phyloP scores from a whole-genome alignment of 2,888 invertebrate species.

The Metallyticus violacea region DNA sequence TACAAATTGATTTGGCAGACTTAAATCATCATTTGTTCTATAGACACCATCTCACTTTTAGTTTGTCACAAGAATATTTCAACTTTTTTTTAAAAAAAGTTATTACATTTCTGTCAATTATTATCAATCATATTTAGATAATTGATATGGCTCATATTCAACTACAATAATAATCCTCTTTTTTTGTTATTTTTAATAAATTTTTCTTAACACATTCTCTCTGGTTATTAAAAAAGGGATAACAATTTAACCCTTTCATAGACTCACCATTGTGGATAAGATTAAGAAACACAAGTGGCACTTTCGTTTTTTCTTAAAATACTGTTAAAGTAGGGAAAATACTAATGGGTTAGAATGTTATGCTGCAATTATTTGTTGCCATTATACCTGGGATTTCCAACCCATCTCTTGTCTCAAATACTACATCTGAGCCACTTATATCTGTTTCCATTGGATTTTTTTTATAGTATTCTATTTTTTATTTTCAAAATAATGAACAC shows the following conservation, averaged over 20 bases:
- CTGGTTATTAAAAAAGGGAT: conserved; percentile 26
- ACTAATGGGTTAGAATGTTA: conserved; percentile 45
- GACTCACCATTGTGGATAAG: conserved; percentile 10
- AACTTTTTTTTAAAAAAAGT: conserved; percentile 15
- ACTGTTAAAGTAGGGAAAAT: conserved; percentile 64
- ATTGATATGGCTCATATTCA: conserved; percentile 35
- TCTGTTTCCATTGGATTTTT: not conserved
- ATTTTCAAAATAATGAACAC: conserved; percentile 16
- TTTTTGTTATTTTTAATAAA: conserved; percentile 27
- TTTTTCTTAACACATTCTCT: conserved; percentile 11
- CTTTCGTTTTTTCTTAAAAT: conserved; percentile 65
- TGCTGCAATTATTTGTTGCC: not conserved
- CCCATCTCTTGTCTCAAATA: not conserved
- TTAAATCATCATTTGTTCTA: conserved; percentile 23
- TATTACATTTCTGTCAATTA: conserved; percentile 28
- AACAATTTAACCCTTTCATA: conserved; percentile 27
- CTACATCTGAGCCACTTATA: conserved; percentile 6
- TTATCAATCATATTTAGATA: conserved; percentile 33
- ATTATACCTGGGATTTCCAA: not conserved
- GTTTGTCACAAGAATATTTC: conserved; percentile 24
- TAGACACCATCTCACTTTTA: conserved; percentile 31
- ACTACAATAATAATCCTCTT: conserved; percentile 22
- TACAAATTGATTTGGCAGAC: conserved; percentile 34
- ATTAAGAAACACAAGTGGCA: conserved; percentile 66
- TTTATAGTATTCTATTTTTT: not conserved